phyloP scores from a whole-genome alignment of 2,797 vertebrate species.

The Anableps anableps region DNA sequence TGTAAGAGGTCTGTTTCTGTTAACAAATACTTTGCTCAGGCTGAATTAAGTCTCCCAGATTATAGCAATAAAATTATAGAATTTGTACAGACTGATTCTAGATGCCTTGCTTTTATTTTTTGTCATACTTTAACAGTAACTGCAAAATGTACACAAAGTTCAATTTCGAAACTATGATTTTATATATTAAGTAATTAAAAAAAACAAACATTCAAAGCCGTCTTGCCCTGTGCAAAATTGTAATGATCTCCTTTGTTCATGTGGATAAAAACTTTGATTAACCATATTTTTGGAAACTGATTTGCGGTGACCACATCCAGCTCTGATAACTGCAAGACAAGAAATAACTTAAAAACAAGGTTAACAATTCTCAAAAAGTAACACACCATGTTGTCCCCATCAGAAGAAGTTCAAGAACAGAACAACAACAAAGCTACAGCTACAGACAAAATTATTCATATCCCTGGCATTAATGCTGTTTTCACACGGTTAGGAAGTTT shows the following conservation, averaged over 20 bases:
- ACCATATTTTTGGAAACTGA: neutral
- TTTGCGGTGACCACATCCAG: neutral
- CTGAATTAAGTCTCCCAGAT: slow-evolving; percentile 41
- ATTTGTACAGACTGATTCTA: neutral
- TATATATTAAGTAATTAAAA: neutral
- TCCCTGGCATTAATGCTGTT: no score
- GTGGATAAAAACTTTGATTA: neutral
- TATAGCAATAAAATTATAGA: slow-evolving; percentile 25
- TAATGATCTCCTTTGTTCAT: neutral
- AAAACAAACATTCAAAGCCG: neutral
- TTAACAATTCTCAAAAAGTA: neutral
- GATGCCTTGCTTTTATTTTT: neutral
- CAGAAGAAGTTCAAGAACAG: neutral
- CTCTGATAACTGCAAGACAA: neutral
- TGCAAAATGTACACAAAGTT: neutral
- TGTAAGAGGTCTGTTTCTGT: slow-evolving; percentile 29
- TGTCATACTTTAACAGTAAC: neutral
- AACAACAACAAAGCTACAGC: neutral
- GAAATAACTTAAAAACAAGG: neutral
- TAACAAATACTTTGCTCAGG: slow-evolving; percentile 38
- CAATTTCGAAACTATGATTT: neutral
- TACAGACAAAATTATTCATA: neutral
- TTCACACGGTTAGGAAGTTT: neutral
- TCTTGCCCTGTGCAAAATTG: neutral
- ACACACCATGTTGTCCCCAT: neutral